These are phyloP conservation scores for Parnassius apollo DNA, from an alignment of 2,888 invertebrate species.

Conservation along the genomic window DNA sequence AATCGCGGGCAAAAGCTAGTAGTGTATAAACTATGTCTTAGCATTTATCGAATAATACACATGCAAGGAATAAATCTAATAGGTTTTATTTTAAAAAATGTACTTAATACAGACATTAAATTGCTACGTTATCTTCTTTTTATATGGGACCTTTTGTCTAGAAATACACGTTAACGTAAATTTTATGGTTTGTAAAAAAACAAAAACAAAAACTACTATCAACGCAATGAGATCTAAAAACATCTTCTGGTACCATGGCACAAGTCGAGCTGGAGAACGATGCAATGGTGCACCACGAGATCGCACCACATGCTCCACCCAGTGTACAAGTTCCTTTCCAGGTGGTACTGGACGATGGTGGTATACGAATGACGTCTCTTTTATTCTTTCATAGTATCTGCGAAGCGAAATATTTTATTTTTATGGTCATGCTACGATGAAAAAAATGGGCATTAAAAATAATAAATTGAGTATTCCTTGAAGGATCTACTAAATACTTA, in stretches of 20 bases:
- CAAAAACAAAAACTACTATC: constrained; percentile 16
- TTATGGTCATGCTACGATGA: too few relatives aligned
- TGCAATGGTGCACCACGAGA: constrained; percentile 52
- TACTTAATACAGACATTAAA: too few relatives aligned
- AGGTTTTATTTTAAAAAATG: too few relatives aligned
- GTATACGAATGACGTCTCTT: constrained; percentile 41
- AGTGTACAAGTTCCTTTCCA: constrained; percentile 46
- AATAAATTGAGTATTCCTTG: too few relatives aligned
- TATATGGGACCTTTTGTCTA: too few relatives aligned
- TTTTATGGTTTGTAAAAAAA: not conserved
- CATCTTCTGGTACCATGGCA: constrained; percentile 51
- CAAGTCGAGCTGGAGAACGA: constrained; percentile 45
- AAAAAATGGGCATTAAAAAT: not conserved
- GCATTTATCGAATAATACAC: too few relatives aligned
- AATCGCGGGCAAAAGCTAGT: too few relatives aligned
- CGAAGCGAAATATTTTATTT: constrained; percentile 12
- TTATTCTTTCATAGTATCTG: constrained; percentile 47
- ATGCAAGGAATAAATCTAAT: too few relatives aligned
- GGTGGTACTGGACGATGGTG: constrained; percentile 39
- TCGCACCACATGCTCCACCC: constrained; percentile 53
- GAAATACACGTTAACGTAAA: too few relatives aligned
- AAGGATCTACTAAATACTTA: constrained; percentile 28
- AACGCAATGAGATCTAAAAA: constrained; percentile 48
- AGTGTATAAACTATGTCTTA: too few relatives aligned
- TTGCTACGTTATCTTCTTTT: too few relatives aligned